phyloP scores from a whole-genome alignment of 2,113 vertebrate species.

The Desmodus rotundus region DNA sequence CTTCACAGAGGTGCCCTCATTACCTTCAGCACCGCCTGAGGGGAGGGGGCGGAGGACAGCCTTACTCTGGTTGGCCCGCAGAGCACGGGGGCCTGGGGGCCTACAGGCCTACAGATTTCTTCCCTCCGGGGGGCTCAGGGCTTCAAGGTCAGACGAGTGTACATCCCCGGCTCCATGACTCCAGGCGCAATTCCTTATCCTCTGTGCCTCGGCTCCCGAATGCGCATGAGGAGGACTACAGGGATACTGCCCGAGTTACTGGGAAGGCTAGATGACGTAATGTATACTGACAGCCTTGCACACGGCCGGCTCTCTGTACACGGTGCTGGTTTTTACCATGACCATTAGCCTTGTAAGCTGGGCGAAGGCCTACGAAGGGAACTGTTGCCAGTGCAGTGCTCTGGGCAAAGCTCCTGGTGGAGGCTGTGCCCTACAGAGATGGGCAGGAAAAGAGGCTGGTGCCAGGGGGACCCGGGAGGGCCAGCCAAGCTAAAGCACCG shows the following conservation, averaged over 20 bases:
- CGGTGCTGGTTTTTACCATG: not conserved
- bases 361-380: not conserved
- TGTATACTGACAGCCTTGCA: fast-evolving
- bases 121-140: not conserved
- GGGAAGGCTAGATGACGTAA: not conserved
- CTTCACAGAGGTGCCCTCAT: not conserved
- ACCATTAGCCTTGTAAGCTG: not conserved
- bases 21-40: not conserved
- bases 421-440: too few species aligned
- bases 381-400: not conserved
- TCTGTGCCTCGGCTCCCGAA: not conserved
- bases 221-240: not conserved
- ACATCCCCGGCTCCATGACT: not conserved
- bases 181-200: not conserved
- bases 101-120: not conserved
- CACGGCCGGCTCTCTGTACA: not conserved
- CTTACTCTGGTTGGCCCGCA: not conserved
- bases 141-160: not conserved
- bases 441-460: not conserved
- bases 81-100: not conserved
- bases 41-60: not conserved
- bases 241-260: not conserved
- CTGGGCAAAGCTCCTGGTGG: not conserved
- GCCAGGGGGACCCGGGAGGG: not conserved
- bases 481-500: too few species aligned